Conservation (phyloP, 2,888 invertebrate species). For the Byasa hedistus region DNA sequence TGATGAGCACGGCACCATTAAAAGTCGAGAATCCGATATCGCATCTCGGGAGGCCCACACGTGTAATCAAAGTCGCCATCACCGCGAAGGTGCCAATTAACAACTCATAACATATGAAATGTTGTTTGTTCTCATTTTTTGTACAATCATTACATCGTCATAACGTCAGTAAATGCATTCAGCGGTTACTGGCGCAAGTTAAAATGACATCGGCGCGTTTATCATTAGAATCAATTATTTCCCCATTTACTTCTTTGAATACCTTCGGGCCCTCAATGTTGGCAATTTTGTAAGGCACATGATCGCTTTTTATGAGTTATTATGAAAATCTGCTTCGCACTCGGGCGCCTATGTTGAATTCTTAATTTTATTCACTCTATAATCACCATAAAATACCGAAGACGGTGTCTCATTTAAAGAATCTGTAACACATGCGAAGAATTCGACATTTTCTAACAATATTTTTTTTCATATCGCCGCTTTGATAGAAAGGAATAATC, state of each 20-base stretch:
- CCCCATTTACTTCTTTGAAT: constrained; percentile 48
- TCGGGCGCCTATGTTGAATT: constrained; percentile 45
- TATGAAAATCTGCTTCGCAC: constrained; percentile 45
- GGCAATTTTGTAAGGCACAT: constrained; percentile 54
- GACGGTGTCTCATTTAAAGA: constrained; percentile 35
- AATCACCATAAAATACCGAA: constrained; percentile 42
- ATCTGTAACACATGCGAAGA: constrained; percentile 37
- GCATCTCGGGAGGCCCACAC: constrained; percentile 17
- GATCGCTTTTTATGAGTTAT: constrained; percentile 56
- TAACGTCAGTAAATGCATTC: constrained; percentile 50
- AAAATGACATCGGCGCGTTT: constrained; percentile 58
- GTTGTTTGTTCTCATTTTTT: constrained; percentile 54
- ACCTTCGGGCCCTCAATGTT: constrained; percentile 51
- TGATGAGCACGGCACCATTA: constrained; percentile 18
- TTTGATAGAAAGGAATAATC: constrained; percentile 8
- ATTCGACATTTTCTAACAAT: constrained; percentile 31
- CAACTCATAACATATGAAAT: constrained; percentile 41
- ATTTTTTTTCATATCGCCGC: background rate
- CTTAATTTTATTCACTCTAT: constrained; percentile 46
- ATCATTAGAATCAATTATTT: constrained; percentile 71
- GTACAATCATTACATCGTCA: constrained; percentile 49
- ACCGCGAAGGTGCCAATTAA: constrained; percentile 38
- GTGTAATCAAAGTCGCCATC: constrained; percentile 40
- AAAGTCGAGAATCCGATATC: constrained; percentile 10
- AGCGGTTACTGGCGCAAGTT: constrained; percentile 47